Conservation (phyloP, 1,140 invertebrate genomes). For the Luehdorfia chinensis region DNA sequence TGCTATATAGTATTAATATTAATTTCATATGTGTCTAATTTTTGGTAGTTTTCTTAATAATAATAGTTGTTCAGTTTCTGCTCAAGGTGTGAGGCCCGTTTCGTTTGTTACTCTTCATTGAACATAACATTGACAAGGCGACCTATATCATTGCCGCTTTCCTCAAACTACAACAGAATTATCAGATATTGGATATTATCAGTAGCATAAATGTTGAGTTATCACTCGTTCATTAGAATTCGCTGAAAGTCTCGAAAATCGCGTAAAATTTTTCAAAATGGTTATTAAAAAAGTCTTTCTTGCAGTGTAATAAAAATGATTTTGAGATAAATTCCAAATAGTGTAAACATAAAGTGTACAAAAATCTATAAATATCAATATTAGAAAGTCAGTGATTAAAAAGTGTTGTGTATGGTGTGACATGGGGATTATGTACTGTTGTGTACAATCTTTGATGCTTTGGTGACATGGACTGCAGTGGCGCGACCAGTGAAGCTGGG, state of each 20-base stretch:
- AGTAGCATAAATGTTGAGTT: slow-evolving; percentile 30
- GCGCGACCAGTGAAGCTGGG: slow-evolving; percentile 54
- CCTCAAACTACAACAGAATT: slow-evolving; percentile 39
- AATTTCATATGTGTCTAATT: slow-evolving; percentile 22
- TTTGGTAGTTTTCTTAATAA: no score
- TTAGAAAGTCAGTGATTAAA: slow-evolving; percentile 43
- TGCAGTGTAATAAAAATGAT: slow-evolving; percentile 71
- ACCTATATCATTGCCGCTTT: slow-evolving; percentile 56
- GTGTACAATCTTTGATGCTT: slow-evolving; percentile 37
- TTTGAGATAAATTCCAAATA: slow-evolving; percentile 68
- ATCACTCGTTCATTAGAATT: slow-evolving; percentile 30
- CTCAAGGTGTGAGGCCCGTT: slow-evolving; percentile 8
- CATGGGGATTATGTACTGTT: slow-evolving; percentile 52
- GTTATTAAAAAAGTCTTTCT: slow-evolving; percentile 46
- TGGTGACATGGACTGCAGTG: slow-evolving; percentile 69
- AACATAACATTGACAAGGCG: slow-evolving; percentile 70
- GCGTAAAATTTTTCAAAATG: slow-evolving; percentile 30
- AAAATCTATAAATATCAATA: slow-evolving; percentile 49
- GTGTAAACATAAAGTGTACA: slow-evolving; percentile 62
- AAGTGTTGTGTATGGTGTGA: slow-evolving; percentile 46
- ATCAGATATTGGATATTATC: slow-evolving; percentile 29
- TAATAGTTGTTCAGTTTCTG: slow-evolving; percentile 2
- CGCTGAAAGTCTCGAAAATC: slow-evolving; percentile 27
- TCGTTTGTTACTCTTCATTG: slow-evolving; percentile 69
- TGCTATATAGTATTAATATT: slow-evolving; percentile 5